Conservation (phyloP, 2,113 vertebrate genomes). For the Turdus rufiventris region DNA sequence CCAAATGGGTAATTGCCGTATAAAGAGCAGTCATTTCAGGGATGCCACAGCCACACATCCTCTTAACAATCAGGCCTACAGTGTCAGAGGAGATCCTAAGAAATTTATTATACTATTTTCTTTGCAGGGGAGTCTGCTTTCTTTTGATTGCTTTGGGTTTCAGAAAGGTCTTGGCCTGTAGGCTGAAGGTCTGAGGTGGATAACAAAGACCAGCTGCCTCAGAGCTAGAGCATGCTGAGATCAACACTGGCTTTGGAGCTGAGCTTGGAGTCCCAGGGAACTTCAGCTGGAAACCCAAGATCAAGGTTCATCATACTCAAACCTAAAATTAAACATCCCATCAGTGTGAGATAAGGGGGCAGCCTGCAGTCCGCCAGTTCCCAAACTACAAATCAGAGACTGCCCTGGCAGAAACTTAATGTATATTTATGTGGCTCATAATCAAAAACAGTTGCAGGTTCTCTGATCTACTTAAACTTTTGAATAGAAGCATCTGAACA, state of each 20-base stretch:
- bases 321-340: background rate
- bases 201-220: background rate
- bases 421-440: background rate
- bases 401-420: background rate
- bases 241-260: background rate
- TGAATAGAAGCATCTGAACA: background rate
- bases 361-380: background rate
- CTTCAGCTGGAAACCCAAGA: background rate
- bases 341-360: accelerated
- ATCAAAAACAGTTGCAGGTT: background rate
- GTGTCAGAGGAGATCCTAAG: background rate
- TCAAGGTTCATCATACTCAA: background rate
- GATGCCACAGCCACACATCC: background rate
- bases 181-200: background rate
- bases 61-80: background rate
- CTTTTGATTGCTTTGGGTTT: background rate
- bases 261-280: background rate
- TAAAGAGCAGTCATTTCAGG: background rate
- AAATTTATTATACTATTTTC: background rate
- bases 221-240: background rate
- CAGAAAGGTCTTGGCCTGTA: background rate
- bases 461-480: background rate
- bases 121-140: background rate
- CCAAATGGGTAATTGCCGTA: background rate
- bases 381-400: background rate